Evolutionary conservation across 2,888 invertebrate species (phyloP).

Genomic region (Anticlea derivata): DNA sequence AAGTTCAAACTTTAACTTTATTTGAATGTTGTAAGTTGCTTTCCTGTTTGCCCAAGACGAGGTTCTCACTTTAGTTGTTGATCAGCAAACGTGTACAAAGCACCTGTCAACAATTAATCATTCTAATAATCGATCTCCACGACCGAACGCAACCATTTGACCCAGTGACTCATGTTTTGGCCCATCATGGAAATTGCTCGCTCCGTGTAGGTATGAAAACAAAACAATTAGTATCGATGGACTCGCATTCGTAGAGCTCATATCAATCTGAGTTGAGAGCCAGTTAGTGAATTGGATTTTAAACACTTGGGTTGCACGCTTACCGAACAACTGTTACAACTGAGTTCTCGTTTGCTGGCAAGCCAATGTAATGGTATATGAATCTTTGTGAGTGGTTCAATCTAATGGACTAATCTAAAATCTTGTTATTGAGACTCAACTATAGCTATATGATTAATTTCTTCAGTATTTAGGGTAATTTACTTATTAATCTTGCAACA

Average conservation of each 20-base stretch:
- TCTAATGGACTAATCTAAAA: conserved; percentile 1
- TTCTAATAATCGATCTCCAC: conserved; percentile 2
- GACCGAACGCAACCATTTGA: conserved; percentile 3
- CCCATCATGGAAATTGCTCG: conserved; percentile 20
- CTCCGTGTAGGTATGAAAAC: conserved; percentile 33
- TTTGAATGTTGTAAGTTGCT: background rate
- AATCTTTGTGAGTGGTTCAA: conserved; percentile 4
- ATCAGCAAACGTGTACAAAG: background rate
- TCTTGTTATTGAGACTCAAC: too few relatives aligned
- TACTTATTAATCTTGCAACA: too few relatives aligned
- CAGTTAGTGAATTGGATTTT: conserved; percentile 2
- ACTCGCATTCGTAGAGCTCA: conserved; percentile 22
- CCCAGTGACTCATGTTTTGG: conserved; percentile 19
- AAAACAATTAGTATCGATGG: conserved; percentile 41
- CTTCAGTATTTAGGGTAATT: too few relatives aligned
- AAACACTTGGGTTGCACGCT: conserved; percentile 5
- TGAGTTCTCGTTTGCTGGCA: conserved; percentile 9
- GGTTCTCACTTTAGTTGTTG: background rate
- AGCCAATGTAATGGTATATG: background rate
- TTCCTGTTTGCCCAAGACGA: background rate
- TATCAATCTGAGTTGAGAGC: background rate
- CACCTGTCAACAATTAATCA: conserved; percentile 8
- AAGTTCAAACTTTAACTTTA: background rate
- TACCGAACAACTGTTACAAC: background rate
- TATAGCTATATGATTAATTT: too few relatives aligned